Base-by-base conservation (phyloP, 2,797 vertebrate genomes). In the Crypturellus tataupa region DNA sequence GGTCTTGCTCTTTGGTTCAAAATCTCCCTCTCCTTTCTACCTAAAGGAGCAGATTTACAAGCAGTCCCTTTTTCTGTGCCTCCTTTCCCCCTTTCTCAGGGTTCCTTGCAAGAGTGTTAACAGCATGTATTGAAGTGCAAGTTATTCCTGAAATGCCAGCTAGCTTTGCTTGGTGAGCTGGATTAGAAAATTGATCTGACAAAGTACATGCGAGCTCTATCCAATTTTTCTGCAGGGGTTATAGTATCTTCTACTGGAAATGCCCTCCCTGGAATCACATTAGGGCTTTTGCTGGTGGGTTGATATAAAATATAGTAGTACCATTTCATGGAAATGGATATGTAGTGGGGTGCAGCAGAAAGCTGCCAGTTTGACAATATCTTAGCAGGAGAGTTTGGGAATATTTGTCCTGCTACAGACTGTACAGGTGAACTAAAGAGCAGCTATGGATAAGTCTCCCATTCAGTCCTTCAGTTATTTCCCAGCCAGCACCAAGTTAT, bases 111-210 rank as follows among this genome's bases (percentile, higher is more conserved):
- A 65, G 1, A 0, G 60, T 64, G 82, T 44, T 37, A 73, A 53
- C 33, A 65, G 49, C 14, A 0, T 23, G 42, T 72, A 83, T 72
- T 56, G 77, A 93, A 90, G 87, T 70, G 63, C 53, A 71, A 46
- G 51, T 86, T 87, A 72, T 15, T 81, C 6, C 9, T 81, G 75
- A 55, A 58, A 75, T 2, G 29, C 80, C 81, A 85, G 65, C 0
- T 0, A 89, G 76, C 76, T 87, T 56, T 75, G 76, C 69, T 42
- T 46, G 69, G 65, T 67, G 87, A 95, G 76, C 31, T 1, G 10
- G 82, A 40, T 91, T 73, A 79, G 87, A 84, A 94, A 87, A 92
- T 10, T 79, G 92, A 89, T 92, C 79, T 96, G 91, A 91, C 77
- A 73, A 73, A 93, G 87, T 59, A 87, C 59, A 33, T 33, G n/a